These are phyloP conservation scores for Nasonia oneida DNA, from an alignment of 2,888 invertebrate genomes.

Conservation along the genomic window DNA sequence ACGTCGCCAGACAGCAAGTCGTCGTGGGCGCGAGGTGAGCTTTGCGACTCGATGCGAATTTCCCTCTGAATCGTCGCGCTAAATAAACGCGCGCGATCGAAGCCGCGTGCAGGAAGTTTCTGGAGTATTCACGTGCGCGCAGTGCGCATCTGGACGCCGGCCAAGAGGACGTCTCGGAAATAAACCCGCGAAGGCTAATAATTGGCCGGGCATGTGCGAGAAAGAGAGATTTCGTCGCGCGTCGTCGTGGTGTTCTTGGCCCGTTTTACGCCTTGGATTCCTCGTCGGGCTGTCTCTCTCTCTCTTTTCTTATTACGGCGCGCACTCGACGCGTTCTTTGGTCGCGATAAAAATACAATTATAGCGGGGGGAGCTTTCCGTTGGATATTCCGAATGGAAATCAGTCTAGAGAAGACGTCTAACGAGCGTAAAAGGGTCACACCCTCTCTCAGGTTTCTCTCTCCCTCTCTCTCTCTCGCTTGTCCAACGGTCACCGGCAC, in stretches of 20 bases:
- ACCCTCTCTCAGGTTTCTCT: too few species aligned
- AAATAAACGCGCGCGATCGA: background rate
- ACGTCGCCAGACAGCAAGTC: conserved; percentile 92
- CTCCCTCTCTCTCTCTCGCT: too few species aligned
- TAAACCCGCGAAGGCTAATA: conserved; percentile 28
- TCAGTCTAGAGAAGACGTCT: background rate
- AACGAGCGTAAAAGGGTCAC: background rate
- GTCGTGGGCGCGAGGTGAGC: conserved; percentile 93
- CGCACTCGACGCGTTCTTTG: background rate
- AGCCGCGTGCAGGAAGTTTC: background rate
- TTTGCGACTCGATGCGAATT: background rate
- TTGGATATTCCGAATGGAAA: background rate
- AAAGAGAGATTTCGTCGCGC: background rate
- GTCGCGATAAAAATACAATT: too few species aligned
- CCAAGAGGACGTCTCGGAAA: conserved; percentile 40
- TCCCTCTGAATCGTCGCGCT: background rate
- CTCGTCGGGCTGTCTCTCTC: background rate
- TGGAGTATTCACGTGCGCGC: conserved; percentile 1
- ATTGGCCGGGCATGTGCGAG: conserved; percentile 5
- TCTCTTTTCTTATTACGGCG: background rate
- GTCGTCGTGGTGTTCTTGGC: conserved; percentile 42
- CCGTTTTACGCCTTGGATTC: conserved; percentile 27
- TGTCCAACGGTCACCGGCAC: conserved; percentile 11
- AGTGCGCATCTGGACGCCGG: conserved; percentile 16
- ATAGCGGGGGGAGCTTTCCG: too few species aligned